Conservation (phyloP, 2,797 vertebrate species). For the Anguilla marmorata region DNA sequence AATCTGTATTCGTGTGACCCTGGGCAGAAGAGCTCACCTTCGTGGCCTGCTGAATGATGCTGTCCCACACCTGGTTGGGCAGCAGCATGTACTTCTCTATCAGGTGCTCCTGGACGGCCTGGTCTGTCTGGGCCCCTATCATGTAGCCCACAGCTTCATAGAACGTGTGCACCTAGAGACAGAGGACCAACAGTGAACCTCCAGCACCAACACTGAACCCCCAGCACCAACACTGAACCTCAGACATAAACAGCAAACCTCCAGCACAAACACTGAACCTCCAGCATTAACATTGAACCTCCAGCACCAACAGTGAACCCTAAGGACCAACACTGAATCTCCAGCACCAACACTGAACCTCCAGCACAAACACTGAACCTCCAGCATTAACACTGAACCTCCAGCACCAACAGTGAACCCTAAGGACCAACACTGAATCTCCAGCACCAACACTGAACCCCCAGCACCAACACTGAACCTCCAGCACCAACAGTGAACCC, state of each 20-base stretch:
- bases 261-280: not conserved
- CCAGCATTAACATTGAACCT: not conserved
- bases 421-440: too few relatives aligned
- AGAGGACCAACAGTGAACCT: not conserved
- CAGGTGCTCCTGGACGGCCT: conserved; percentile 93
- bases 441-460: not conserved
- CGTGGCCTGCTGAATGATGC: conserved; percentile 98
- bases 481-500: too few relatives aligned
- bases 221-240: too few relatives aligned
- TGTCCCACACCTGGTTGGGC: conserved; percentile 99
- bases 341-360: not conserved
- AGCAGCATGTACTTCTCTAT: conserved; percentile 99
- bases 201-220: not conserved
- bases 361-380: not conserved
- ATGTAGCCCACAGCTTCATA: conserved; percentile 99
- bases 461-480: not conserved
- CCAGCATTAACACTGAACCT: not conserved
- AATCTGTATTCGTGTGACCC: too few relatives aligned
- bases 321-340: not conserved
- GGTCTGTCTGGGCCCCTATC: conserved; percentile 98
- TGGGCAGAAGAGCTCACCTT: conserved; percentile 67
- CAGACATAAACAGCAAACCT: not conserved
- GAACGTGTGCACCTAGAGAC: conserved; percentile 90
- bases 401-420: not conserved
- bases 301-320: not conserved